Evolutionary conservation across 2,113 vertebrate genomes (phyloP), one percentile per base, ranked within the genome.

Genomic region (Pomatorhinus ruficollis): DNA sequence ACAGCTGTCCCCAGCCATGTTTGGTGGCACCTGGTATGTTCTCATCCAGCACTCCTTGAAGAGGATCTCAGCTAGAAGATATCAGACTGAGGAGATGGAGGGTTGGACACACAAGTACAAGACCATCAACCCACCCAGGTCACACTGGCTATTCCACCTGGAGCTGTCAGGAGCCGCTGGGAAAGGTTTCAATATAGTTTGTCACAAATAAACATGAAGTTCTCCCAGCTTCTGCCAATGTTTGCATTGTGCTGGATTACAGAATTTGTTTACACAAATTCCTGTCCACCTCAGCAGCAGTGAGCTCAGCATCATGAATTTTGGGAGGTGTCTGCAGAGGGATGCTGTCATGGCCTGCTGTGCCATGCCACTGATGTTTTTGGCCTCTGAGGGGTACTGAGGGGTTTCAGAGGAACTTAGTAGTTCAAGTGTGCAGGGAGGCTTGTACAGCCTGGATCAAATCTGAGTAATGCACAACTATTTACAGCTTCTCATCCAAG

Each of bases 241-340:
- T 81, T 91, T 87, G n/a, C 12, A 0, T 56, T 64, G 81, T 37
- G 24, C 69, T 60, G 84, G 61, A 66, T 81, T 75, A 35, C 47
- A 68, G 69, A 54, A 50, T 52, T 49, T 84, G 52, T 70, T 84
- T 70, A 47, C 24, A 19, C 3, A 23, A 68, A 52, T 42, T 54
- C n/a, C 42, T 1, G 9, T 10, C 0, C 0, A 0, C 39, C 42
- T 53, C 63, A 33, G 72, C 45, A 65, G 71, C n/a, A 33, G 31
- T 3, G 27, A 90, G 63, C 12, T 42, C 30, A 77, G 68, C 39
- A 66, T 31, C 50, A 20, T 45, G 63, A 37, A 15, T 75, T 89
- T 50, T 50, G 64, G 35, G 54, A 47, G 12, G 12, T 59, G 42
- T 37, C 60, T 81, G 81, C 44, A 75, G 45, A 33, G 18, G 35